Conservation (phyloP, 1,140 invertebrate genomes). For the Drosophila subobscura region DNA sequence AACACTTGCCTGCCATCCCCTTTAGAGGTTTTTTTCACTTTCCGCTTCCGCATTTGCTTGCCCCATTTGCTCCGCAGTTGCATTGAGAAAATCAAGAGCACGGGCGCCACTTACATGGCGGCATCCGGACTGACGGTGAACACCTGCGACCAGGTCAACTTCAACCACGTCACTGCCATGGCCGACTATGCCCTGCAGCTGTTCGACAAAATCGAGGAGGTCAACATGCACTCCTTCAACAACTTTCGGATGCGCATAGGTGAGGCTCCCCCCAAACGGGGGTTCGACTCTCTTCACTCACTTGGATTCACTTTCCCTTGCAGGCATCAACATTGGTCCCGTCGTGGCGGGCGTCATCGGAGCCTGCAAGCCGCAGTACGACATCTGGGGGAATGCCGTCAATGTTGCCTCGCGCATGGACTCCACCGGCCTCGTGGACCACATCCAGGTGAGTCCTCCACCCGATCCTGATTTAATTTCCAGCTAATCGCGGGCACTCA, state of each 20-base stretch:
- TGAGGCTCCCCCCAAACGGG: constrained; percentile 75
- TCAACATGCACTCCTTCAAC: constrained; percentile 98
- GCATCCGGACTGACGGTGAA: constrained; percentile 94
- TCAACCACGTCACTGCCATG: constrained; percentile 93
- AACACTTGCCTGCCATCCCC: constrained; percentile 3
- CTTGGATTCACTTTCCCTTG: constrained; percentile 3
- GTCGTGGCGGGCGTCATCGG: constrained; percentile 98
- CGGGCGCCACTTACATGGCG: constrained; percentile 98
- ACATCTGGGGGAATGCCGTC: constrained; percentile 95
- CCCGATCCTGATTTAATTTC: constrained; percentile 33
- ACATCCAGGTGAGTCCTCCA: constrained; percentile 88
- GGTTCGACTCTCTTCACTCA: not conserved
- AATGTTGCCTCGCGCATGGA: constrained; percentile 96
- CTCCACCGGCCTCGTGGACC: constrained; percentile 91
- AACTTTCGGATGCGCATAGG: constrained; percentile 97
- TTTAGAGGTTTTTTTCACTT: not conserved
- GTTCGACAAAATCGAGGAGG: constrained; percentile 92
- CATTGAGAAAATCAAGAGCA: constrained; percentile 99
- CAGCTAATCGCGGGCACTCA: constrained; percentile 33
- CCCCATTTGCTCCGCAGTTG: constrained; percentile 83
- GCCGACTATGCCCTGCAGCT: constrained; percentile 95
- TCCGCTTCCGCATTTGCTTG: not conserved
- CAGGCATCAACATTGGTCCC: constrained; percentile 96
- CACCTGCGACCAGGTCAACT: constrained; percentile 91
- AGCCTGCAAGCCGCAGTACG: constrained; percentile 95